These are phyloP conservation scores for Chloroclystis v-ata DNA, from an alignment of 2,888 invertebrate genomes.

Conservation along the genomic window DNA sequence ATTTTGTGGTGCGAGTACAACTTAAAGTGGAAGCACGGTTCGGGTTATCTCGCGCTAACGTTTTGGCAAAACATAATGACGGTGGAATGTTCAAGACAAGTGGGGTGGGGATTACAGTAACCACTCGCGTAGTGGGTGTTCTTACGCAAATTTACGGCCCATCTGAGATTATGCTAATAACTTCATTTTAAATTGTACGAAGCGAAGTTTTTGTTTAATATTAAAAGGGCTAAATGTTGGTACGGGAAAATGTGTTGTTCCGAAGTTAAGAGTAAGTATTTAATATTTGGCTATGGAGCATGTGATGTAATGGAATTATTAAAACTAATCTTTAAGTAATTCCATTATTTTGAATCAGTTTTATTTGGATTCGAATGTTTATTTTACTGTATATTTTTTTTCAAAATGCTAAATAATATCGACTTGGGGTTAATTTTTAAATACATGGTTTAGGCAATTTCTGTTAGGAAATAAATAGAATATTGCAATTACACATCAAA, in stretches of 20 bases:
- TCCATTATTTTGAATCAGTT: too few relatives aligned
- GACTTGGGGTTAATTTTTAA: too few relatives aligned
- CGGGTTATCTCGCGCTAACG: slow-evolving; percentile 33
- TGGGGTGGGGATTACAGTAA: slow-evolving; percentile 38
- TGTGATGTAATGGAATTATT: too few relatives aligned
- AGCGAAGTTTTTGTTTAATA: slow-evolving; percentile 19
- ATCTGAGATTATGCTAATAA: slow-evolving; percentile 27
- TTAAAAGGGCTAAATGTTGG: slow-evolving; percentile 13
- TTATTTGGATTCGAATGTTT: too few relatives aligned
- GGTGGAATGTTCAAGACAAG: slow-evolving; percentile 38
- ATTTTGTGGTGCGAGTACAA: slow-evolving; percentile 37
- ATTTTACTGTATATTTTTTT: too few relatives aligned
- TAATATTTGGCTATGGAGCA: too few relatives aligned
- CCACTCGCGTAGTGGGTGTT: slow-evolving; percentile 26
- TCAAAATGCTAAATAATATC: too few relatives aligned
- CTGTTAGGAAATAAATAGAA: too few relatives aligned
- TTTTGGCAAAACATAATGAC: slow-evolving; percentile 44
- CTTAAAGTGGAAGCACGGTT: slow-evolving; percentile 29
- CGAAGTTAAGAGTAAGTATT: not conserved
- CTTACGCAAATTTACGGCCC: slow-evolving; percentile 29
- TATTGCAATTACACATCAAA: too few relatives aligned
- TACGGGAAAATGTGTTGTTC: slow-evolving; percentile 3
- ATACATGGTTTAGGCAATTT: too few relatives aligned
- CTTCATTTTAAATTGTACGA: slow-evolving; percentile 22
- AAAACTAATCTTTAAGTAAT: too few relatives aligned